Evolutionary conservation across 2,113 vertebrate genomes (phyloP), one percentile per base, ranked within the genome.

Genomic region (Xiphias gladius): DNA sequence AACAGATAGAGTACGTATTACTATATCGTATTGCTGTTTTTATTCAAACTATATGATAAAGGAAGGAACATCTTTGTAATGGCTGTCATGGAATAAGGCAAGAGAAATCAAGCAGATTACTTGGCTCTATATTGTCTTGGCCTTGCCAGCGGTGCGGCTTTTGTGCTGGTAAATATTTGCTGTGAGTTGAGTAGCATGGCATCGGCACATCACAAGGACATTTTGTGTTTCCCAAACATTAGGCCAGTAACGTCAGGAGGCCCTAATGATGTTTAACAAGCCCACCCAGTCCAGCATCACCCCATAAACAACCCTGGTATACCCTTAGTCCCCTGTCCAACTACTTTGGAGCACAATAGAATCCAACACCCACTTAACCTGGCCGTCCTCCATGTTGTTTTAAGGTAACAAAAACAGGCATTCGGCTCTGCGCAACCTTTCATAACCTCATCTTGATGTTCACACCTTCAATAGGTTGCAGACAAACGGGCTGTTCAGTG

Each of bases 151-250:
- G 9, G 80, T 90, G 90, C 46, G 83, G 89, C 86, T 90, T 90
- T 90, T 82, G 85, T 88, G 81, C 90, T 86, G 89, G 91, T 95
- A 95, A 95, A 95, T 94, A 95, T 95, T 94, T 94, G 92, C 93
- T 95, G 89, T 87, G 89, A 92, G 93, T 92, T 94, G 92, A 94
- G 92, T 92, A 89, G 89, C 88, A 89, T 91, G 92, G 90, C 92
- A 93, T 89, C 90, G 70, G 89, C 92, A 90, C 92, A 92, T 93
- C 90, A 92, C 87, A 86, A 86, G 83, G 86, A 93, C 89, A 91
- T 90, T 91, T 82, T 91, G 93, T 89, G 92, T 93, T 95, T 95
- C 94, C 93, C 93, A 94, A 95, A 95, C 93, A 94, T 90, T 74
- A 84, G 88, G 72, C 80, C 13, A 1, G 84, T 94, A 91, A 94